Evolutionary conservation across 2,113 vertebrate species (phyloP), one percentile per base, ranked within the genome.

Genomic region (Aptenodytes patagonicus): DNA sequence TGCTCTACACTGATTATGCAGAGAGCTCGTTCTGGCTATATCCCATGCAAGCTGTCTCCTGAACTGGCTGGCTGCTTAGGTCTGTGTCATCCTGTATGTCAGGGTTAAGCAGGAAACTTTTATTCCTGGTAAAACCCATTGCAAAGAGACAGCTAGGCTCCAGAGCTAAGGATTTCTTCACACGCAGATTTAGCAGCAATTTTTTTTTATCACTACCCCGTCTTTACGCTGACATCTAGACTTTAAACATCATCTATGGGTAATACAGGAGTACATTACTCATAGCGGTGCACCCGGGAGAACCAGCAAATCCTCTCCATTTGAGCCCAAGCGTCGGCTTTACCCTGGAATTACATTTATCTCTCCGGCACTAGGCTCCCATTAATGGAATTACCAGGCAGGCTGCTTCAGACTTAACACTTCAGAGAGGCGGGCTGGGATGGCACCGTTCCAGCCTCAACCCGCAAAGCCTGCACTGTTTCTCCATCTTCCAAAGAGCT

Each of bases 341-440:
- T 80, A 82, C 57, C 44, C 26, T 83, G 81, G 88, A 92, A 94
- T 93, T 93, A 91, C 70, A 79, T 83, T 93, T 77, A 78, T 83
- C 84, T 93, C 69, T 42, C 81, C 15, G 4, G 70, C 86, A 91
- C 76, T 73, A 79, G 73, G 44, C 68, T 89, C 52, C 57, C 73
- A 87, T 84, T 96, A 96, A 94, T 81, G 93, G 94, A 91, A 96
- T 95, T 97, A 95, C 60, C 90, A 96, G 83, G 86, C 88, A 88
- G 64, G n/a, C 82, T 66, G 83, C 70, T 89, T 90, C 90, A 96
- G 91, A 93, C 90, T 92, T 95, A 82, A 66, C 91, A 92, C 87
- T 94, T 85, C 31, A 68, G 55, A 65, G 81, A 84, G n/a, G n/a
- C 38, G 1, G 85, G 34, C 40, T 90, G 77, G 51, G 65, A 70